Conservation (phyloP, 2,113 vertebrate genomes). For the Epinephelus moara region DNA sequence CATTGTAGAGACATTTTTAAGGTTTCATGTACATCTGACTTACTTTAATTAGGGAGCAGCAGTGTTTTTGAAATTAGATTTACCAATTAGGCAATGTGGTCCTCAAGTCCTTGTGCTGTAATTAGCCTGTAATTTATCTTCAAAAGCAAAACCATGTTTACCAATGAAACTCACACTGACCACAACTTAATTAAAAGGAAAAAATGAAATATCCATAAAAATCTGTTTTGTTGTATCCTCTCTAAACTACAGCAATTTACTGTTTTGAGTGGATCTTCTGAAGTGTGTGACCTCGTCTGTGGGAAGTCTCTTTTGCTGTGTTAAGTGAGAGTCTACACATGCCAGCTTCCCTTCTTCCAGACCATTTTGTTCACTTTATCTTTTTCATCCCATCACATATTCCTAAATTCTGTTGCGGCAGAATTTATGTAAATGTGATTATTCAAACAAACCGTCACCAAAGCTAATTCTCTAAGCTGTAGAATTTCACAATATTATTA, state of each 20-base stretch:
- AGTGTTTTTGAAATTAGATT: background rate
- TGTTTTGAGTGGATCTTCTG: background rate
- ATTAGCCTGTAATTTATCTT: background rate
- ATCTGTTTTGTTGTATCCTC: background rate
- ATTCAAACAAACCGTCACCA: slow-evolving; percentile 8
- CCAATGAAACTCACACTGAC: background rate
- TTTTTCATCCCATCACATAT: background rate
- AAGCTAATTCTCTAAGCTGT: background rate
- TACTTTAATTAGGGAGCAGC: background rate
- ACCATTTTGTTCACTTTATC: background rate
- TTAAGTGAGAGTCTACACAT: background rate
- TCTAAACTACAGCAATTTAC: background rate
- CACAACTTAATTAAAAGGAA: background rate
- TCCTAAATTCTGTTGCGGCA: background rate
- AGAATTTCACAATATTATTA: background rate
- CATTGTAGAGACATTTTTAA: background rate
- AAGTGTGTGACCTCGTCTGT: background rate
- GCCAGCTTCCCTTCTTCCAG: background rate
- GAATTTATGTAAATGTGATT: background rate
- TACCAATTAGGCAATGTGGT: background rate
- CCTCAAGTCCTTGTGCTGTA: no score
- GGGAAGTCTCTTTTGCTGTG: background rate
- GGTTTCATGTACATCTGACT: background rate
- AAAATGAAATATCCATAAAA: background rate
- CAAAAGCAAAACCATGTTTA: background rate